Evolutionary conservation across 2,888 invertebrate genomes (phyloP), one percentile per base, ranked within the genome.

Genomic region (Cabera pusaria): DNA sequence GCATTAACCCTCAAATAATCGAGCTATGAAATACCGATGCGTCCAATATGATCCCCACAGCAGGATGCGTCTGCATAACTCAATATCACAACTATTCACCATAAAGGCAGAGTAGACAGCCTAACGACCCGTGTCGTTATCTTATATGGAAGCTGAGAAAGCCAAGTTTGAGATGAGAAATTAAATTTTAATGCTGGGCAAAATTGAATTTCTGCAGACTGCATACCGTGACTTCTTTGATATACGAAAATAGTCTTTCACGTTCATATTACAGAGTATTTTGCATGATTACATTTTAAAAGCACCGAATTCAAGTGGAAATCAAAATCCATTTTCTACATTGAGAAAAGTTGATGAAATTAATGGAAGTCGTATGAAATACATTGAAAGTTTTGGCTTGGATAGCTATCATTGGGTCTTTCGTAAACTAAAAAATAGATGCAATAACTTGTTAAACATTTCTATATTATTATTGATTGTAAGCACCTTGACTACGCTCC

Each of bases 61-160:
- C 45, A 44, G 48, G 51, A 53, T 34, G 57, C 44, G 84, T 80
- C 86, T 84, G 85, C 86, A 86, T 86, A 86, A 78, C 84, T 85
- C 80, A 83, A 85, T 86, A 84, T 65, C 77, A 64, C 64, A 84
- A 75, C 77, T 83, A 85, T 85, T 80, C 72, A 58, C 47, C 63
- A 56, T 61, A 61, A 53, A 59, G 59, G 55, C 52, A 52, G 53
- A 44, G 44, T 44, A 53, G 49, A 44, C 53, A 23, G 41, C 49
- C 39, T 71, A 60, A 65, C 54, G 62, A 67, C 45, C 50, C 47
- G 43, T 48, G 49, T 54, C 60, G 56, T 65, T 64, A 59, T 50
- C 44, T 42, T 48, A 37, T 39, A 44, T 43, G 41, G 58, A 59
- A 55, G 19, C 34, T 22, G 31, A 32, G 33, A 55, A 45, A 35